Percentiles rank a stretch among this genome's conserved stretches.
Evolutionary conservation across 1,140 invertebrate genomes (phyloP).

Genomic region (Drosophila auraria): DNA sequence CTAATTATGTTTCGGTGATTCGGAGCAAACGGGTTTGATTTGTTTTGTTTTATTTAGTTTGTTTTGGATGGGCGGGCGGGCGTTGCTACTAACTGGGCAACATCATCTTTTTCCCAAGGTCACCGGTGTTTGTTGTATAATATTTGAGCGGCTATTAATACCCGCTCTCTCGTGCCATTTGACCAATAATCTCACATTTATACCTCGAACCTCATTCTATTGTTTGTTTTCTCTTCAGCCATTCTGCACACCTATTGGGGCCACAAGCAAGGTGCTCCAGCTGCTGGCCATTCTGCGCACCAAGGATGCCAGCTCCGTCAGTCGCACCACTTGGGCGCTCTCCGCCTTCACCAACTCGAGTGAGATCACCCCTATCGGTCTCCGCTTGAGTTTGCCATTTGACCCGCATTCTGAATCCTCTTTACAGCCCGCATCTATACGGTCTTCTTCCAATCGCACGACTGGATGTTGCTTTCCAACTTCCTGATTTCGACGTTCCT

Average conservation of each 20-base stretch:
- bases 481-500: constrained; percentile 88
- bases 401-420: constrained; percentile 33
- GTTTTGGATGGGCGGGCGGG: neutral
- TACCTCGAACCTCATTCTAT: constrained; percentile 10
- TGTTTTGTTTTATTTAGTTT: constrained; percentile 12
- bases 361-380: constrained; percentile 85
- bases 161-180: constrained; percentile 32
- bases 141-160: constrained; percentile 72
- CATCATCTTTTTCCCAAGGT: constrained; percentile 53
- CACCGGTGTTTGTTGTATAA: constrained; percentile 65
- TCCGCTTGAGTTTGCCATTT: constrained; percentile 4
- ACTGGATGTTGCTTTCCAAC: constrained; percentile 88
- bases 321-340: constrained; percentile 89
- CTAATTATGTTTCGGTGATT: constrained; percentile 42
- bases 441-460: constrained; percentile 88
- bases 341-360: constrained; percentile 90
- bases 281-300: constrained; percentile 88
- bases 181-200: constrained; percentile 24
- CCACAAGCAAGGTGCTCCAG: constrained; percentile 89
- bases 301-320: constrained; percentile 89
- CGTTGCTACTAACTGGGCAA: constrained; percentile 41
- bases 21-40: constrained; percentile 41
- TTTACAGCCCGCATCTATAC: constrained; percentile 88
- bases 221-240: constrained; percentile 85
- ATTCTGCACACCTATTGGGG: constrained; percentile 89